Evolutionary conservation across 2,113 vertebrate genomes (phyloP).

Genomic region (Lepus timidus): DNA sequence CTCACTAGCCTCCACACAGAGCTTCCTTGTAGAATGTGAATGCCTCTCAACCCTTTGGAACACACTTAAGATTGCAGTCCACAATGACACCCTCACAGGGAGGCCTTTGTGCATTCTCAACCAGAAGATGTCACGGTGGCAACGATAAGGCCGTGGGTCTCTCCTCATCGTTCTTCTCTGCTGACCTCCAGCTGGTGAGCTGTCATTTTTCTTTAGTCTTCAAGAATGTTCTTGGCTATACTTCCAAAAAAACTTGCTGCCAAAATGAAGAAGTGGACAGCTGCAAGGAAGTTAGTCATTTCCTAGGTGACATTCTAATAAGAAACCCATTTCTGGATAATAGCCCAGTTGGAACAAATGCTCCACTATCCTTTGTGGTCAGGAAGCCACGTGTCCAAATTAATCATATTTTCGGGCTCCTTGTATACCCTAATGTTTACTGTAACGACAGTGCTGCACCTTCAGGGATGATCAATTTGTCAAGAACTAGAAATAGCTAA

Average conservation of each 20-base stretch:
- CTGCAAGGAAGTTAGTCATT: constrained; percentile 15
- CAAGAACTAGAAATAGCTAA: constrained; percentile 55
- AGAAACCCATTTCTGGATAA: constrained; percentile 30
- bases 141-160: background rate
- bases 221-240: constrained; percentile 5
- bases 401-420: constrained; percentile 55
- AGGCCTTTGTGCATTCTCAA: background rate
- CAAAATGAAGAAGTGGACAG: background rate
- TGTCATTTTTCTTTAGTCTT: constrained; percentile 21
- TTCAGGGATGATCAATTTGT: constrained; percentile 26
- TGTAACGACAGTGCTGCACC: background rate
- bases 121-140: background rate
- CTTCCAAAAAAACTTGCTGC: constrained; percentile 20
- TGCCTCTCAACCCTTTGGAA: constrained; percentile 33
- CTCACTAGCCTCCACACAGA: background rate
- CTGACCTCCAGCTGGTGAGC: constrained; percentile 1
- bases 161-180: constrained; percentile 9
- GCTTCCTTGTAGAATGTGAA: constrained; percentile 49
- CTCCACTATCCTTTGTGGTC: background rate
- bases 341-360: constrained; percentile 50
- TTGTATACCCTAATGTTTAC: background rate
- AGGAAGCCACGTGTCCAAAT: constrained; percentile 40
- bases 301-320: constrained; percentile 61
- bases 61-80: constrained; percentile 23
- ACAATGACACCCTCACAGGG: constrained; percentile 14